Percentiles rank a stretch among this genome's conserved stretches.
Evolutionary conservation across 37 sponge, comb jelly and placozoan genomes (phyloP).

Genomic region (Tethya wilhelma): DNA sequence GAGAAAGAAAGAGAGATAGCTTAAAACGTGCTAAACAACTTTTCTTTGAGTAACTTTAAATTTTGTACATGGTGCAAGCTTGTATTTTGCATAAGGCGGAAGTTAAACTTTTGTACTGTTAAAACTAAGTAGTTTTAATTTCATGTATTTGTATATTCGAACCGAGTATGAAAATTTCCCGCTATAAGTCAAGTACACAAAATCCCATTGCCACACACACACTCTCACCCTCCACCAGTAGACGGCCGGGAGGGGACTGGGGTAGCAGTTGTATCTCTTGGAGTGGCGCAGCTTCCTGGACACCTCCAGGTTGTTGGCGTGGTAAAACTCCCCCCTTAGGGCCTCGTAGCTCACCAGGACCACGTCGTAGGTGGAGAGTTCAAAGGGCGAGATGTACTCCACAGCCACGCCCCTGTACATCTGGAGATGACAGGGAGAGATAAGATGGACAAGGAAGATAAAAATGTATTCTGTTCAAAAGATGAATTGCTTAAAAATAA

Average conservation of each 20-base stretch:
- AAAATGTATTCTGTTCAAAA: background rate
- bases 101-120: too few species aligned
- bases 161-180: too few species aligned
- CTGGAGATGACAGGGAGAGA: slow-evolving; percentile 15
- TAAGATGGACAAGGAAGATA: background rate
- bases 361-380: slow-evolving; percentile 64
- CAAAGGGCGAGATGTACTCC: slow-evolving; percentile 58
- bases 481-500: too few species aligned
- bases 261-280: slow-evolving; percentile 56
- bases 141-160: too few species aligned
- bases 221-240: slow-evolving; percentile 88
- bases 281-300: slow-evolving; percentile 44
- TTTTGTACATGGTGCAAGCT: too few species aligned
- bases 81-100: too few species aligned
- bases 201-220: background rate
- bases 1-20: background rate
- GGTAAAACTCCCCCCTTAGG: slow-evolving; percentile 66
- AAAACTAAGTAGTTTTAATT: too few species aligned
- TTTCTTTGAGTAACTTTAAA: too few species aligned
- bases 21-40: background rate
- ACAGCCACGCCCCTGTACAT: slow-evolving; percentile 61
- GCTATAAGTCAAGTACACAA: background rate
- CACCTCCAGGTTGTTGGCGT: slow-evolving; percentile 51
- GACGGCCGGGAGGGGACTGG: slow-evolving; percentile 77
- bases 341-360: slow-evolving; percentile 79